A percentile compares a stretch with the other conserved stretches of the same genome.
These are phyloP conservation scores for Nowickia ferox DNA, from an alignment of 2,888 invertebrate genomes.

Conservation along the genomic window DNA sequence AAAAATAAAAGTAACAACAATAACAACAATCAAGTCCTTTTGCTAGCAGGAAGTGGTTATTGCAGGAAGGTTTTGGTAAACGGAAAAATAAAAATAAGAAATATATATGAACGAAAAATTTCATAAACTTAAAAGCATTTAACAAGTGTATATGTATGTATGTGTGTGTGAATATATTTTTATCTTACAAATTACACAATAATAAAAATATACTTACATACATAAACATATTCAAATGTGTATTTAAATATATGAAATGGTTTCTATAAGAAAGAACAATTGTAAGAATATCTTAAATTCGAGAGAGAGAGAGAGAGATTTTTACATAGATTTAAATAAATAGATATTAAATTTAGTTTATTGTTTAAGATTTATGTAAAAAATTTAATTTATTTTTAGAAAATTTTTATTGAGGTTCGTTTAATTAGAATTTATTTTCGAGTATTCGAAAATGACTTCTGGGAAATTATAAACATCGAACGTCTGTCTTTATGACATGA, in stretches of 20 bases:
- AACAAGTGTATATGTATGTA: neutral
- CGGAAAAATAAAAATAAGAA: neutral
- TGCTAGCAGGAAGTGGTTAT: neutral
- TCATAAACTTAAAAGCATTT: conserved; percentile 35
- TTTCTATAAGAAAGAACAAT: neutral
- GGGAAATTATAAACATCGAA: too few relatives aligned
- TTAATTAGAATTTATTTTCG: too few relatives aligned
- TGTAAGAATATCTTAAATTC: neutral
- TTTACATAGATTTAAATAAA: too few relatives aligned
- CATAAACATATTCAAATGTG: neutral
- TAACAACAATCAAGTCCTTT: conserved; percentile 2
- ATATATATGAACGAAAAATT: neutral
- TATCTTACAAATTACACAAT: conserved; percentile 23
- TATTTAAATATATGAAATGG: neutral
- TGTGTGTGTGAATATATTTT: neutral
- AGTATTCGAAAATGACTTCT: too few relatives aligned
- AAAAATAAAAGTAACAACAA: neutral
- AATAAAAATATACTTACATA: neutral
- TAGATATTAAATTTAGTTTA: neutral
- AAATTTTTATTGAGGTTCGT: too few relatives aligned
- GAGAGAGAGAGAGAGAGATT: neutral
- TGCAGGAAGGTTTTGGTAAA: conserved; percentile 8
- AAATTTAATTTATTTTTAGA: too few relatives aligned
- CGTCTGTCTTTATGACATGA: too few relatives aligned
- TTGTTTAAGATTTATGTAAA: too few relatives aligned